Conservation (phyloP, 2,888 invertebrate genomes). For the Exocentrus adspersus region DNA sequence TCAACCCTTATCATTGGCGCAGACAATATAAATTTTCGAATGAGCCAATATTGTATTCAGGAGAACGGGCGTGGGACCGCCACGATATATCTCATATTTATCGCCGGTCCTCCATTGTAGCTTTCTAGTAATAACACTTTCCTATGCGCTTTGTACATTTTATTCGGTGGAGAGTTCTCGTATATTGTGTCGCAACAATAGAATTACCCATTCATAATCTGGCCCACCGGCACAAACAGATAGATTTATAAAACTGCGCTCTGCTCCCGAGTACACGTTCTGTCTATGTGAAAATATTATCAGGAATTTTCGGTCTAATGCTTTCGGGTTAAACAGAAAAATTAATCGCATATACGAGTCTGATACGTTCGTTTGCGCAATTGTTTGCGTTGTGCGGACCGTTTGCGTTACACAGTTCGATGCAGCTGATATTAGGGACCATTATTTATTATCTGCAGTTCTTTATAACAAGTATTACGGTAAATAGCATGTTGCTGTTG, state of each 20-base stretch:
- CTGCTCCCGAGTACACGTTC: constrained; percentile 7
- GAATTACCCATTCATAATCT: constrained; percentile 60
- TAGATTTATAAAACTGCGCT: constrained; percentile 42
- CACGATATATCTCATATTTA: constrained; percentile 62
- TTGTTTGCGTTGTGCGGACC: constrained; percentile 5
- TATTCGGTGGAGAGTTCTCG: constrained; percentile 57
- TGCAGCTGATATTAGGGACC: not conserved
- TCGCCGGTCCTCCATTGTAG: constrained; percentile 54
- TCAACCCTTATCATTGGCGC: constrained; percentile 60
- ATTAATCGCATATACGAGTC: constrained; percentile 29
- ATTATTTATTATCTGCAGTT: not conserved
- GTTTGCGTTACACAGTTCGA: constrained; percentile 3
- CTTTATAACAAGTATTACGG: not conserved
- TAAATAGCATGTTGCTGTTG: not conserved
- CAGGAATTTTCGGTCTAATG: constrained; percentile 36
- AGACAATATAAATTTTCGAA: constrained; percentile 62
- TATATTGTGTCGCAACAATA: constrained; percentile 58
- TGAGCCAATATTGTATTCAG: constrained; percentile 60
- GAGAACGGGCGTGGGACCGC: constrained; percentile 48
- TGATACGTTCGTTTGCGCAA: constrained; percentile 19
- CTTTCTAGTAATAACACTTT: constrained; percentile 59
- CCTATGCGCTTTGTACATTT: constrained; percentile 61
- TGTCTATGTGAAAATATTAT: constrained; percentile 35
- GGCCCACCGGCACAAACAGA: constrained; percentile 28
- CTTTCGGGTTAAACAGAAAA: constrained; percentile 36